Percentiles rank a stretch among this genome's conserved stretches.
Evolutionary conservation across 1,140 invertebrate genomes (phyloP).

Genomic region (Venustaconcha ellipsiformis): DNA sequence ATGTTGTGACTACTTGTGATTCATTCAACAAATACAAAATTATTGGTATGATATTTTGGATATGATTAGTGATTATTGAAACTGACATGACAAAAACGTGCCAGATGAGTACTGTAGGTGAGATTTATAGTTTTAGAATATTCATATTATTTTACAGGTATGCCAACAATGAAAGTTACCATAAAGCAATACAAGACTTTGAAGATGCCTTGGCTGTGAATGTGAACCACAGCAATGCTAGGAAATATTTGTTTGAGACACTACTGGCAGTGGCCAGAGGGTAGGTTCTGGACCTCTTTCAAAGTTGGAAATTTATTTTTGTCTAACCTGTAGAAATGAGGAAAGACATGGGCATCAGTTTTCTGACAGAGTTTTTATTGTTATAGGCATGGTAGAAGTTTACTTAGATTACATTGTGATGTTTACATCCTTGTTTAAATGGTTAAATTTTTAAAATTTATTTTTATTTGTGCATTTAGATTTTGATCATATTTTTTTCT

Average conservation of each 20-base stretch:
- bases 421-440: neutral
- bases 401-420: neutral
- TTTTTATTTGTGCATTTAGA: no score
- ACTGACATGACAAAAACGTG: no score
- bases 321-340: neutral
- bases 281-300: conserved; percentile 60
- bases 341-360: neutral
- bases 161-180: conserved; percentile 93
- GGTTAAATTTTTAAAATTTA: neutral
- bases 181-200: conserved; percentile 94
- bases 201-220: conserved; percentile 89
- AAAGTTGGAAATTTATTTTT: neutral
- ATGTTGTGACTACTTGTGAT: no score
- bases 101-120: no score
- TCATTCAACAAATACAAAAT: no score
- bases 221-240: conserved; percentile 91
- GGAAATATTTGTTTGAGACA: conserved; percentile 94
- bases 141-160: conserved; percentile 53
- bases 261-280: conserved; percentile 85
- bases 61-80: no score
- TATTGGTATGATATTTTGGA: no score
- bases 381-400: neutral
- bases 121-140: no score
- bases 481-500: no score
- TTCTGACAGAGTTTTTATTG: neutral